These are phyloP conservation scores for Ectropis grisescens DNA, from an alignment of 1,140 invertebrate genomes.

Conservation along the genomic window DNA sequence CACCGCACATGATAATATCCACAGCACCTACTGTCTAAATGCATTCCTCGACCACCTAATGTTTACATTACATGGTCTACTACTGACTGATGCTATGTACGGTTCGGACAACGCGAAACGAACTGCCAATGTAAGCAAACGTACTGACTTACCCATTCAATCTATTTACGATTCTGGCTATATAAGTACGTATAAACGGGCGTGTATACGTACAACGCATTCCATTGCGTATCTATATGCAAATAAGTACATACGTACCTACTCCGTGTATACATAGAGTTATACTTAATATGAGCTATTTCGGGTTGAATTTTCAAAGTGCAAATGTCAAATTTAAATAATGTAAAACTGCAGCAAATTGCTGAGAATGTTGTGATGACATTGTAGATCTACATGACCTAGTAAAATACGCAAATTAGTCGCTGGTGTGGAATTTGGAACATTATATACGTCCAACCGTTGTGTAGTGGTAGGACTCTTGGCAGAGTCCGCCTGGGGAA, in stretches of 20 bases:
- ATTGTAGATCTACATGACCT: slow-evolving; percentile 5
- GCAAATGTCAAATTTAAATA: no score
- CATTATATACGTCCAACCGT: slow-evolving; percentile 22
- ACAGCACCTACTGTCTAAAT: slow-evolving; percentile 62
- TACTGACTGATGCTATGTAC: slow-evolving; percentile 30
- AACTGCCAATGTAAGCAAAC: slow-evolving; percentile 48
- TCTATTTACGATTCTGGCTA: slow-evolving; percentile 62
- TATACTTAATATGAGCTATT: no score
- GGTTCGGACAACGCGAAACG: slow-evolving; percentile 36
- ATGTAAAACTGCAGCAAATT: no score
- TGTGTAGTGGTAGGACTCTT: no score
- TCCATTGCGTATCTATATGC: slow-evolving; percentile 49
- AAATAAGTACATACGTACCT: slow-evolving; percentile 38
- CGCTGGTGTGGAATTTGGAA: no score
- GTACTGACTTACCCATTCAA: slow-evolving; percentile 55
- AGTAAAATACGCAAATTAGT: slow-evolving; percentile 1
- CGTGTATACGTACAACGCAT: slow-evolving; percentile 41
- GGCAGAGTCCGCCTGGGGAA: no score
- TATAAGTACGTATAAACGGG: slow-evolving; percentile 30
- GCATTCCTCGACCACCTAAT: slow-evolving; percentile 60
- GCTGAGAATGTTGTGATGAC: slow-evolving; percentile 1
- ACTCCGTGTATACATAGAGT: no score
- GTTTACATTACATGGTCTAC: slow-evolving; percentile 60
- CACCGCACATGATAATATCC: slow-evolving; percentile 65
- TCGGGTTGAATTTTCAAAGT: no score